These are phyloP conservation scores for Catocala fraxini DNA, from an alignment of 2,888 invertebrate species.

Conservation along the genomic window DNA sequence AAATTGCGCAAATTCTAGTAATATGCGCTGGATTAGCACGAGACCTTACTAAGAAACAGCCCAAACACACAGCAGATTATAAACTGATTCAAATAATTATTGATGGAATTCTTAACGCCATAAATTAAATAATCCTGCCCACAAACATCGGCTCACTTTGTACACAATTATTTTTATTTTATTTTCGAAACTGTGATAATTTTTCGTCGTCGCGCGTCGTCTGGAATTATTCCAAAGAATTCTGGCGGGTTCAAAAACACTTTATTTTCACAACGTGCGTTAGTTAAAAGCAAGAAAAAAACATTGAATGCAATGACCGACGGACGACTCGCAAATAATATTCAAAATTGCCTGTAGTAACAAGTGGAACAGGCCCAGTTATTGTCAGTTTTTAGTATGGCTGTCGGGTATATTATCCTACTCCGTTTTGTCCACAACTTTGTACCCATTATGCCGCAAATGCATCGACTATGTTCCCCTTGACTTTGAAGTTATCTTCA, in stretches of 20 bases:
- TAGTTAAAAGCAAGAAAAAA: constrained; percentile 21
- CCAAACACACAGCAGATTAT: background rate
- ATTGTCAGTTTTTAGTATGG: background rate
- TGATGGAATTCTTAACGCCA: too few species aligned
- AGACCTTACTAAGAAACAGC: too few species aligned
- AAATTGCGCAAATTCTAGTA: too few species aligned
- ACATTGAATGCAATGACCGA: constrained; percentile 45
- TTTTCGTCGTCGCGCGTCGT: constrained; percentile 46
- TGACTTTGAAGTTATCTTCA: too few species aligned
- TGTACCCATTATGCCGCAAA: too few species aligned
- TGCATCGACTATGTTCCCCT: too few species aligned
- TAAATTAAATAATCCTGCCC: constrained; percentile 17
- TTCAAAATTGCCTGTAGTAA: constrained; percentile 5
- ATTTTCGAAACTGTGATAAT: constrained; percentile 52
- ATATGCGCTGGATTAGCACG: too few species aligned
- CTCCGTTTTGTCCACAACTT: too few species aligned
- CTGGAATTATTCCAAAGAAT: constrained; percentile 82
- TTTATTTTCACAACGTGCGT: constrained; percentile 46
- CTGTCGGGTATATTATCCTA: too few species aligned
- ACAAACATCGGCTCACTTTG: constrained; percentile 33
- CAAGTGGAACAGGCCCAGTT: background rate
- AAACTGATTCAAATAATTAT: too few species aligned
- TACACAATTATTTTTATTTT: constrained; percentile 54
- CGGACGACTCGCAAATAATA: constrained; percentile 3
- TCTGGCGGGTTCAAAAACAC: constrained; percentile 63